These are phyloP conservation scores for Rhinopomastus cyanomelas DNA, from an alignment of 2,113 vertebrate genomes.

Conservation along the genomic window DNA sequence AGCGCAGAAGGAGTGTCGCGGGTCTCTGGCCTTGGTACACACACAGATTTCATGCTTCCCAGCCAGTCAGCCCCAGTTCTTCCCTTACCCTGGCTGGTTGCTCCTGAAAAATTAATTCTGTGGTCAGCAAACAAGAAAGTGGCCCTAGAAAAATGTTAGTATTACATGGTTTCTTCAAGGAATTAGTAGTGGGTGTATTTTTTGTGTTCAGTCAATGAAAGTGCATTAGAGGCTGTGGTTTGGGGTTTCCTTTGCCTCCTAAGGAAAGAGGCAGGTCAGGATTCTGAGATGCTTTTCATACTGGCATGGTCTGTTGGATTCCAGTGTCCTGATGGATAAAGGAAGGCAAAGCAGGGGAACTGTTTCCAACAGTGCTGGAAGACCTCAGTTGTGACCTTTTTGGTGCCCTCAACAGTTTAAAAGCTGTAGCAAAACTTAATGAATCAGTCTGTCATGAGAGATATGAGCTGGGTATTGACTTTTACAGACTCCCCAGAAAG, in stretches of 20 bases:
- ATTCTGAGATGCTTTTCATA: background rate
- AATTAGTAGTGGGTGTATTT: background rate
- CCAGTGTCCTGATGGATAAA: background rate
- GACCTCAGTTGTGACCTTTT: background rate
- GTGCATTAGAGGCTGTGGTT: background rate
- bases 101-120: slow-evolving; percentile 4
- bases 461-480: background rate
- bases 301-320: background rate
- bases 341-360: background rate
- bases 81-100: background rate
- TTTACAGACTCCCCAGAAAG: background rate
- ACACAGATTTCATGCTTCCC: slow-evolving; percentile 46
- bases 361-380: background rate
- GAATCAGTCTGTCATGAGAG: background rate
- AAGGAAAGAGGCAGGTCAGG: background rate
- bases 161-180: background rate
- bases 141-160: background rate
- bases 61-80: background rate
- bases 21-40: slow-evolving; percentile 31
- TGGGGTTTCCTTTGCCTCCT: background rate
- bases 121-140: background rate
- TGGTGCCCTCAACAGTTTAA: background rate
- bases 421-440: background rate
- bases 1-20: slow-evolving; percentile 48
- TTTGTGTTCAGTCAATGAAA: background rate